These are phyloP conservation scores for Peribatodes rhomboidaria DNA, from an alignment of 2,888 invertebrate genomes.

Conservation along the genomic window DNA sequence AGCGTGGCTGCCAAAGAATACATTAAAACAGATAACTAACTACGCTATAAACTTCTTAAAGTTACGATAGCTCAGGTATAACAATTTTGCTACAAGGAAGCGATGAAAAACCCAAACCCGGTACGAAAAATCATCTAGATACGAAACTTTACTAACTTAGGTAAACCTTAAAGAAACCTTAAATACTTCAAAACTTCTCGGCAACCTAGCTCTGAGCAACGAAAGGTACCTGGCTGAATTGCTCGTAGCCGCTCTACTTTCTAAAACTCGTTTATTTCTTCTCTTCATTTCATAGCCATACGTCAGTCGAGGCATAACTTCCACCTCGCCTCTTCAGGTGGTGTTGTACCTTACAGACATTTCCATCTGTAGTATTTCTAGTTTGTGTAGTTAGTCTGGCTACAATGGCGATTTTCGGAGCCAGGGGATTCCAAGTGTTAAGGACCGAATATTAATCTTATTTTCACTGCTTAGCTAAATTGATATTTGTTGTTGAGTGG, in stretches of 20 bases:
- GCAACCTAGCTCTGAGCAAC: neutral
- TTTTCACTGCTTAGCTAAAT: constrained; percentile 35
- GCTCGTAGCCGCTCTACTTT: too few species aligned
- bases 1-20: constrained; percentile 16
- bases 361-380: constrained; percentile 6
- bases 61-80: neutral
- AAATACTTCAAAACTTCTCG: neutral
- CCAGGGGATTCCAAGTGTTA: constrained; percentile 35
- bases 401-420: constrained; percentile 31
- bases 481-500: constrained; percentile 35
- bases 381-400: constrained; percentile 4
- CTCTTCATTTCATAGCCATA: too few species aligned
- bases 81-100: too few species aligned
- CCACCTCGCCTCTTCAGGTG: too few species aligned
- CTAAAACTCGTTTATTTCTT: too few species aligned
- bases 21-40: neutral
- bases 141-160: too few species aligned
- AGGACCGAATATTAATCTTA: constrained; percentile 40
- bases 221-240: too few species aligned
- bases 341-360: neutral
- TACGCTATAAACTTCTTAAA: neutral
- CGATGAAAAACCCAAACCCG: too few species aligned
- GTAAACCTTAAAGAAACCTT: neutral
- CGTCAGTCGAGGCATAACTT: too few species aligned
- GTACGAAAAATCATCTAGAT: neutral